These are phyloP conservation scores for Coracopsis vasa DNA, from an alignment of 2,113 vertebrate species.

Conservation along the genomic window DNA sequence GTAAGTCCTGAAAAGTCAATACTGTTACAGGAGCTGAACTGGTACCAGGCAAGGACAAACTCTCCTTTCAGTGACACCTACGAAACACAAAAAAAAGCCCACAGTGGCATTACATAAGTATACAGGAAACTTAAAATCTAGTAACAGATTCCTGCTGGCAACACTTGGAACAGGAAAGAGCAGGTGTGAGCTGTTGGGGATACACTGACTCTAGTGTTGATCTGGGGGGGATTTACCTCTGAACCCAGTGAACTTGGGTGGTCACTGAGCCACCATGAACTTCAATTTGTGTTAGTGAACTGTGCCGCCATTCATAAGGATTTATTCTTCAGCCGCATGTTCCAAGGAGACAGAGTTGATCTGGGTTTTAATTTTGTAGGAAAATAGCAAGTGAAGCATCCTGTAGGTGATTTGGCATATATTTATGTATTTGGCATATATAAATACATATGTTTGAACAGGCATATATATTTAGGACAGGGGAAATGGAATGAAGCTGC, in stretches of 20 bases:
- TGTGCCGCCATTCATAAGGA: neutral
- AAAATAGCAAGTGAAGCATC: neutral
- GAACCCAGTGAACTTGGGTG: neutral
- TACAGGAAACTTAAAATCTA: neutral
- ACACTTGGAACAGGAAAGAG: neutral
- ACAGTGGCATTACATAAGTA: neutral
- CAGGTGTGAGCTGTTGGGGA: neutral
- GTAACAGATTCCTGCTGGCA: neutral
- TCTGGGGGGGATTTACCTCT: neutral
- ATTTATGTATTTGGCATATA: neutral
- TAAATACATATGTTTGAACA: neutral
- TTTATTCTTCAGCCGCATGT: neutral
- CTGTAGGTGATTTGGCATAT: accelerated
- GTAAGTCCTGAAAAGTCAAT: neutral
- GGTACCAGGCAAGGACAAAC: neutral
- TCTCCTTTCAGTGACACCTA: neutral
- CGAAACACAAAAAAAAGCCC: neutral
- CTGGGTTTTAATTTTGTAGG: neutral
- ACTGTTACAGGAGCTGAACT: neutral
- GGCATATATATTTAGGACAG: neutral
- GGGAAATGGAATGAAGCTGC: neutral
- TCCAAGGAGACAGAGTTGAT: neutral
- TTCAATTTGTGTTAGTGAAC: neutral
- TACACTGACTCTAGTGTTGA: accelerated
- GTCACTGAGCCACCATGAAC: neutral